Percentiles rank a stretch among this genome's conserved stretches.
phyloP scores from a whole-genome alignment of 2,888 invertebrate genomes.

The Drosophila robusta region DNA sequence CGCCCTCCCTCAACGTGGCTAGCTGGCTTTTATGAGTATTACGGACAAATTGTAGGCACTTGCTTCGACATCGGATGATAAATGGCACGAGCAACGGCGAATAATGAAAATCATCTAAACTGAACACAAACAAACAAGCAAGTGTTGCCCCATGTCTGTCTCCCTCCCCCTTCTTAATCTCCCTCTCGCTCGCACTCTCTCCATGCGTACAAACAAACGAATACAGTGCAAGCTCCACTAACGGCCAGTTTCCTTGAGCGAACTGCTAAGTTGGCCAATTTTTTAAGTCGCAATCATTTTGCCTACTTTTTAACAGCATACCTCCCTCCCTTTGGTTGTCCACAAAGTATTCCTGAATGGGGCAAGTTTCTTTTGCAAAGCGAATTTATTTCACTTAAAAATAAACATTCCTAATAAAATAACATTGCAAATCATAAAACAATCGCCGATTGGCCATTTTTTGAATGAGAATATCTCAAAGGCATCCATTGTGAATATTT shows the following conservation, averaged over 20 bases:
- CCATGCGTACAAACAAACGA: background rate
- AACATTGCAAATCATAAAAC: too few relatives aligned
- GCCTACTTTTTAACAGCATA: too few relatives aligned
- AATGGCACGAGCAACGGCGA: conserved; percentile 25
- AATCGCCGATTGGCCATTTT: too few relatives aligned
- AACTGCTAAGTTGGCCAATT: too few relatives aligned
- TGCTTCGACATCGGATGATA: conserved; percentile 44
- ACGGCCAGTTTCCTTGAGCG: background rate
- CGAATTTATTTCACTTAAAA: too few relatives aligned
- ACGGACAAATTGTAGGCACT: conserved; percentile 36
- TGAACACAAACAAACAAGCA: background rate
- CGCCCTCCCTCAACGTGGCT: background rate
- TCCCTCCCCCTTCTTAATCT: background rate
- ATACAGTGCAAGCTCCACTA: background rate
- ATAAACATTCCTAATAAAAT: too few relatives aligned
- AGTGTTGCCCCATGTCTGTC: background rate
- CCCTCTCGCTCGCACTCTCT: background rate
- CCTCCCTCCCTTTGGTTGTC: too few relatives aligned
- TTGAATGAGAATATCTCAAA: too few relatives aligned
- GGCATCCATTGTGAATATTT: background rate
- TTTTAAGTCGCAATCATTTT: too few relatives aligned
- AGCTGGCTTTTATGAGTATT: conserved; percentile 22
- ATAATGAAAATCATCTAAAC: conserved; percentile 29
- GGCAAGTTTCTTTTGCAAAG: too few relatives aligned
- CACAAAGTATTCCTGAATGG: too few relatives aligned